Evolutionary conservation across 2,888 invertebrate species (phyloP).

Genomic region (Amphiduros pacificus): DNA sequence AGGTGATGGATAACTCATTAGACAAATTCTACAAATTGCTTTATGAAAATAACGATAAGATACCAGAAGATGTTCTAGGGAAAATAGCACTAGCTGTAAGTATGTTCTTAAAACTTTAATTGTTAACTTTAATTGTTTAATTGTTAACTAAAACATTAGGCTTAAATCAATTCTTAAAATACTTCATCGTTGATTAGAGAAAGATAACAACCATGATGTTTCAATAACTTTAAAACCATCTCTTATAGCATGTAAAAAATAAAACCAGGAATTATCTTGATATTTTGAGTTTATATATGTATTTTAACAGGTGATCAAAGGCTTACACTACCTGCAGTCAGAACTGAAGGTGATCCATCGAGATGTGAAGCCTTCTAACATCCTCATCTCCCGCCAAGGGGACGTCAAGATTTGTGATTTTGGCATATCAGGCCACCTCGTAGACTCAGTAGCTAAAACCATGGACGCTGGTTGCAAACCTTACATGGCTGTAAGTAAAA

Average conservation of each 20-base stretch:
- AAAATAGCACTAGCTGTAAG: slow-evolving; percentile 41
- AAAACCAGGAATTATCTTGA: background rate
- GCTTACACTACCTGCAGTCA: slow-evolving; percentile 89
- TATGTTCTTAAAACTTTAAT: too few species aligned
- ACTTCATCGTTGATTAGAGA: too few species aligned
- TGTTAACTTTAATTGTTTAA: too few species aligned
- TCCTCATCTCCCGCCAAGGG: slow-evolving; percentile 87
- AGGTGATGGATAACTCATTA: slow-evolving; percentile 97
- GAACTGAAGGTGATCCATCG: slow-evolving; percentile 81
- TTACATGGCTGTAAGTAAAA: slow-evolving; percentile 93
- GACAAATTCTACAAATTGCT: slow-evolving; percentile 95
- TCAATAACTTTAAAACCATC: too few species aligned
- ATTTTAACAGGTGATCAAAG: slow-evolving; percentile 75
- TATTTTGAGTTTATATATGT: background rate
- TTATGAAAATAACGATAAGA: slow-evolving; percentile 59
- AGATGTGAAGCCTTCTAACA: slow-evolving; percentile 98
- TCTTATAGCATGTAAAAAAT: too few species aligned
- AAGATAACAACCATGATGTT: too few species aligned
- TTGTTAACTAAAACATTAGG: too few species aligned
- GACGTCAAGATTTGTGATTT: slow-evolving; percentile 99
- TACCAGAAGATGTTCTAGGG: slow-evolving; percentile 43
- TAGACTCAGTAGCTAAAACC: slow-evolving; percentile 95
- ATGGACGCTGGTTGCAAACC: slow-evolving; percentile 98
- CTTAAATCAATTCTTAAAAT: too few species aligned
- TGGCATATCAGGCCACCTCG: slow-evolving; percentile 96